phyloP scores from a whole-genome alignment of 1,140 invertebrate species.

The Drosophila nebulosa region DNA sequence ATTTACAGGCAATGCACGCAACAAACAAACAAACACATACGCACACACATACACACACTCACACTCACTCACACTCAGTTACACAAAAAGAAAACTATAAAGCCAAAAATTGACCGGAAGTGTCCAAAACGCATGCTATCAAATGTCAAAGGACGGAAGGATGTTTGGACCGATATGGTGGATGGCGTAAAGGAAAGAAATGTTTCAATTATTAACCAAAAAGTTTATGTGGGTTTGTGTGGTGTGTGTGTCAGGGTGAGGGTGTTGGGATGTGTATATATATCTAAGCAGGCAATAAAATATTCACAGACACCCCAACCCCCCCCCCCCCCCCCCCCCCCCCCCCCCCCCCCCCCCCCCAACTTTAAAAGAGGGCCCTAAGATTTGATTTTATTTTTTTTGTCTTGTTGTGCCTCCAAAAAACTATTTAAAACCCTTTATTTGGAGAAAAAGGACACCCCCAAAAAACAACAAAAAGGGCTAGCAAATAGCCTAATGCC shows the following conservation, averaged over 20 bases:
- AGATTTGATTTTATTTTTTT: not conserved
- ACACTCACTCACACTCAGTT: constrained; percentile 10
- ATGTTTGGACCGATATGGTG: not conserved
- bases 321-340: too few species aligned
- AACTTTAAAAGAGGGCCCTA: not conserved
- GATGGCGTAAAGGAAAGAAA: not conserved
- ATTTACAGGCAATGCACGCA: not conserved
- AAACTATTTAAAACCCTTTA: not conserved
- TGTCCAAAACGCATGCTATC: not conserved
- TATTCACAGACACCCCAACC: not conserved
- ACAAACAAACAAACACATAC: not conserved
- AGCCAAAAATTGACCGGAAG: not conserved
- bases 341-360: too few species aligned
- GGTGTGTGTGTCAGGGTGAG: too few species aligned
- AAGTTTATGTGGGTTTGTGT: not conserved
- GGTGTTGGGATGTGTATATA: not conserved
- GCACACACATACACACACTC: constrained; percentile 11
- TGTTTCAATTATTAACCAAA: constrained; percentile 1
- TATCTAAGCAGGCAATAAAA: not conserved
- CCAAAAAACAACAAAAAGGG: not conserved
- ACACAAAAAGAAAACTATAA: not conserved
- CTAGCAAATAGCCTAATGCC: not conserved
- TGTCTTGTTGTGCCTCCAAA: not conserved
- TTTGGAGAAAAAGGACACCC: not conserved
- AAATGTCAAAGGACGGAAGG: not conserved